These are phyloP conservation scores for Marisa cornuarietis DNA, from an alignment of 1,140 invertebrate species.

Conservation along the genomic window DNA sequence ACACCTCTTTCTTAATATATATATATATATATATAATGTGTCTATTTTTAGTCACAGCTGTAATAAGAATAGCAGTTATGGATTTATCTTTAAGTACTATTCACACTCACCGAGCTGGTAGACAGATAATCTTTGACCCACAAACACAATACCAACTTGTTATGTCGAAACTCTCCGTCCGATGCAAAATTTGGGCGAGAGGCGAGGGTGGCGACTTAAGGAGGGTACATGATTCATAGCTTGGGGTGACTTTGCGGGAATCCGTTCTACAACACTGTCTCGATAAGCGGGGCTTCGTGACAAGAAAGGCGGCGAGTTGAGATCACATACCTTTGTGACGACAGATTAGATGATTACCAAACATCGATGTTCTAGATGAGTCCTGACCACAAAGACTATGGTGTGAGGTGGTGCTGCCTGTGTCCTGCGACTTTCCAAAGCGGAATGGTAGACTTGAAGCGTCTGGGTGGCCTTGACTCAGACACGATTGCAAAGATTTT, in stretches of 20 bases:
- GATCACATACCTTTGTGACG: background rate
- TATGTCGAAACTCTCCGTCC: background rate
- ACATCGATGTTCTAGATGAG: background rate
- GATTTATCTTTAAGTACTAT: background rate
- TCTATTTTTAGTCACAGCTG: background rate
- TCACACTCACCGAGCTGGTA: background rate
- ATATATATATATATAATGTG: too few species aligned
- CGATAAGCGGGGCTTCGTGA: background rate
- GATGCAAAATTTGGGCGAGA: background rate
- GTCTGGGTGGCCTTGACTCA: too few species aligned
- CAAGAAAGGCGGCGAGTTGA: background rate
- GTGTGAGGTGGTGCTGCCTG: constrained; percentile 12
- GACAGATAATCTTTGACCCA: background rate
- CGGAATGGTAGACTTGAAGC: background rate
- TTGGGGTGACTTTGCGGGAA: background rate
- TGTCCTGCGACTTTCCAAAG: background rate
- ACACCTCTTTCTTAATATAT: background rate
- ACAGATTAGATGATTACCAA: background rate
- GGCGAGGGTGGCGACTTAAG: background rate
- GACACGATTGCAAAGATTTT: too few species aligned
- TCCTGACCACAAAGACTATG: background rate
- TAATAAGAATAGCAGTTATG: background rate
- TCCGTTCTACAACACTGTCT: background rate
- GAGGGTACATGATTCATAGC: background rate
- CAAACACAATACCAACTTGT: background rate